Conservation (phyloP, 2,797 vertebrate genomes). For the Lutjanus argentimaculatus region DNA sequence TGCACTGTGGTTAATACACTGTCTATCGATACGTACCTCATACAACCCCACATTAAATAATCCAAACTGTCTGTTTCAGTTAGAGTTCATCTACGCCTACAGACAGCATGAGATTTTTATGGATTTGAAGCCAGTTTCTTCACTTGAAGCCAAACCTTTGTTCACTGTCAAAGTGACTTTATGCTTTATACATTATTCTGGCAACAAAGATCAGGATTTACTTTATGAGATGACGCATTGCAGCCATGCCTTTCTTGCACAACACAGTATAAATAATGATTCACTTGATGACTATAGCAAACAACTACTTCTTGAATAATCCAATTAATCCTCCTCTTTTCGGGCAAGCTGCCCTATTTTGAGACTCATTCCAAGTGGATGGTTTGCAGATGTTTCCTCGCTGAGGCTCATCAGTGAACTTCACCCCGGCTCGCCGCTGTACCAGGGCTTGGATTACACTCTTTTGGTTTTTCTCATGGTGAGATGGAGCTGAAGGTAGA, state of each 20-base stretch:
- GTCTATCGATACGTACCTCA: too few relatives aligned
- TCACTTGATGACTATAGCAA: constrained; percentile 46
- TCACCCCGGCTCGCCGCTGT: constrained; percentile 29
- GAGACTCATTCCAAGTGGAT: constrained; percentile 64
- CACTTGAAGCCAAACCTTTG: background rate
- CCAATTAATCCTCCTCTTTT: constrained; percentile 66
- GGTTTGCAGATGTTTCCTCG: constrained; percentile 79
- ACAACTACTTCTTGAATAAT: constrained; percentile 64
- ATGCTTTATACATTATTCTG: constrained; percentile 21
- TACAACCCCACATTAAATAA: too few relatives aligned
- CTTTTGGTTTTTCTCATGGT: constrained; percentile 63
- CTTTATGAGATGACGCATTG: constrained; percentile 34
- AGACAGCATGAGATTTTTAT: too few relatives aligned
- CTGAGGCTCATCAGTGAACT: constrained; percentile 64
- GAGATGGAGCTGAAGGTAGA: constrained; percentile 71
- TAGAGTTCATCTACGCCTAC: too few relatives aligned
- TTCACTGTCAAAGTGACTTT: constrained; percentile 31
- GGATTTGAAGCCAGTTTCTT: constrained; percentile 20
- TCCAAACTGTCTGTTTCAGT: background rate
- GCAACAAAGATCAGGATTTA: constrained; percentile 21
- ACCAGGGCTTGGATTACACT: constrained; percentile 53
- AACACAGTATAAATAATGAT: constrained; percentile 47
- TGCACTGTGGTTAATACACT: too few relatives aligned
- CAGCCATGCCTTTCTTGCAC: constrained; percentile 53
- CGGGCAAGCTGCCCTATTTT: constrained; percentile 39